Base-by-base conservation (phyloP, 2,888 invertebrate genomes). In the Notodromas monacha region DNA sequence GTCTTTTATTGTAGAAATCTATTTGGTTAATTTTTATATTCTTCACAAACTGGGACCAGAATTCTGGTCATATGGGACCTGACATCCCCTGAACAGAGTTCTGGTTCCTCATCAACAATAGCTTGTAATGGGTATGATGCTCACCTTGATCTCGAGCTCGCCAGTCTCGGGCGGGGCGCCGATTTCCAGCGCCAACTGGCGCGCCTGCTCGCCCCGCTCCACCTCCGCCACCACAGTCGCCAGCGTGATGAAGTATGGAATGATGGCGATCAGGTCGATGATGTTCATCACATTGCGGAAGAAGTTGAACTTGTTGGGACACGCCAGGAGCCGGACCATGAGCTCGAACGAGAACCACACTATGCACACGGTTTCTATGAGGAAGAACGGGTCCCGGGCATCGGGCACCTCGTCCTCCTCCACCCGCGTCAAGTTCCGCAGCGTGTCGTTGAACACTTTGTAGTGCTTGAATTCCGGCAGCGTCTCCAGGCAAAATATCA, bases 281-380 rank as follows among this genome's bases (percentile, higher is more conserved):
- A 84, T 73, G 59, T 84, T 84, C 89, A 89, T 89, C 54, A 89
- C 81, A 65, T 89, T 86, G 58, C 84, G 76, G 65, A 86, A 84
- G 67, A 92, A 92, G 60, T 77, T 74, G 52, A 86, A 64, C 60
- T 92, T 89, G 55, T 79, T 81, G 50, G 92, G 92, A 63, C 86
- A 89, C 52, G 89, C 84, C 55, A 81, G 65, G 62, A 92, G 89
- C 58, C 92, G 72, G 56, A 89, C 79, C 58, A 81, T 69, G 57
- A 81, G 62, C 59, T 92, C 89, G 58, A 79, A 86, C 48, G 86
- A 81, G 61, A 92, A 92, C 89, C 89, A 92, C 54, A 89, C 74
- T 55, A 92, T 89, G 61, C 89, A 92, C 51, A 84, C 69, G 47
- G 89, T 92, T 60, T 92, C 89, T 57, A 89, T 89, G 54, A 89